Evolutionary conservation across 2,888 invertebrate genomes (phyloP), one percentile per base, ranked within the genome.

Genomic region (Platypus cylindrus): DNA sequence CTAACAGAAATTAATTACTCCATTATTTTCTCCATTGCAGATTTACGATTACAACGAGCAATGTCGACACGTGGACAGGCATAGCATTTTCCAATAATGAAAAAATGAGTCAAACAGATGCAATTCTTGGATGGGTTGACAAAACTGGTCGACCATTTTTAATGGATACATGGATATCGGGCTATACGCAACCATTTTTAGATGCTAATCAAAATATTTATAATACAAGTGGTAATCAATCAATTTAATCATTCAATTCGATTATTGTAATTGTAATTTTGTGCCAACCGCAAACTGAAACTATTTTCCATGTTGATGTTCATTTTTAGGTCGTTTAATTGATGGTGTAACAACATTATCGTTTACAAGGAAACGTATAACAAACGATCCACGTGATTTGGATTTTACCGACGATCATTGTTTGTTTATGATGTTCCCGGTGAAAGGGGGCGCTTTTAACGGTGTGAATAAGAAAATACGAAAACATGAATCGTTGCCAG

Each of bases 51-150:
- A 72, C 73, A 26, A 87, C 87, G 0, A 76, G 70, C 22, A 71
- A 86, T 47, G 78, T 75, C 2, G 75, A 83, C 44, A 70, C 73
- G 5, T 91, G 91, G 91, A 90, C 90, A 0, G 91, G 90, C 1
- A 84, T 91, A 40, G 91, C 79, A 1, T 91, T 91, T 56, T 85
- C 85, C 31, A 69, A 84, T 40, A 76, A 87, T 53, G 76, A 73
- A 46, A 80, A 73, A 59, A 90, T 90, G 90, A 75, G 83, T 0
- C 83, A 87, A 65, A 83, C 87, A 0, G 91, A 91, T 56, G 83
- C 86, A 0, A 72, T 91, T 14, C 67, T 91, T 13, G 91, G 90
- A 2, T 89, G 87, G 85, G 79, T 90, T 16, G 87, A 89, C 56
- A 71, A 75, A 32, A 72, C 68, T 0, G 83, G 82, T 0, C 67